Base-by-base conservation (phyloP, 2,888 invertebrate genomes). In the Andrena hattorfiana region DNA sequence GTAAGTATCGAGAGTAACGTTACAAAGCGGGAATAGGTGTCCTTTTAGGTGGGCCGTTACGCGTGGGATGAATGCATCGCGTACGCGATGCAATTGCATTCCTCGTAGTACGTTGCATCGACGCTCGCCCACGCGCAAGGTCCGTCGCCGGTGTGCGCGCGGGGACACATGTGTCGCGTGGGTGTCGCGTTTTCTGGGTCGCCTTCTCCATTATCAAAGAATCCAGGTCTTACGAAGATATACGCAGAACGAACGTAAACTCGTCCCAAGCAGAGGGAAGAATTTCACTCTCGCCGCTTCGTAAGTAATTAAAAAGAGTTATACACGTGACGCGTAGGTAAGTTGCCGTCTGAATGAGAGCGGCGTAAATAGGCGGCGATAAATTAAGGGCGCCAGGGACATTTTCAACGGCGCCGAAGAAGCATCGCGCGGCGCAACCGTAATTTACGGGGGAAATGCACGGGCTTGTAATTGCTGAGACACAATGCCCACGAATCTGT, bases 131-230 rank as follows among this genome's bases (percentile, higher is more conserved):
- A 30, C 42, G 20, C 63, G 42, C 8, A 26, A 56, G 5, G 28
- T 23, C 32, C 54, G 10, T 32, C 35, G 48, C 60, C 6, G 32
- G 54, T n/a, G 42, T 48, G 28, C 35, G 10, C 23, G 8, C 23
- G 8, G 32, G 42, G 48, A 69, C 56, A 69, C 51, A 28, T 59
- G 42, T 51, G 32, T 62, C 16, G 59, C 63, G 69, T 73, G 13
- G 66, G 70, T 79, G 76, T 68, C 67, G 74, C 23, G 71, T 67
- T 87, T 87, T 87, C 85, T 87, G 73, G 87, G 87, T 87, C 87
- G 81, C 72, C 81, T 60, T 83, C 75, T 83, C 87, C 70, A 81
- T 87, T 87, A 87, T 85, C 85, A 79, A 87, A 87, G 87, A 87
- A 87, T 87, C 75, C 85, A 59, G 76, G 69, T 68, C 73, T 73